phyloP scores from a whole-genome alignment of 2,113 vertebrate species.

The Shinisaurus crocodilurus region DNA sequence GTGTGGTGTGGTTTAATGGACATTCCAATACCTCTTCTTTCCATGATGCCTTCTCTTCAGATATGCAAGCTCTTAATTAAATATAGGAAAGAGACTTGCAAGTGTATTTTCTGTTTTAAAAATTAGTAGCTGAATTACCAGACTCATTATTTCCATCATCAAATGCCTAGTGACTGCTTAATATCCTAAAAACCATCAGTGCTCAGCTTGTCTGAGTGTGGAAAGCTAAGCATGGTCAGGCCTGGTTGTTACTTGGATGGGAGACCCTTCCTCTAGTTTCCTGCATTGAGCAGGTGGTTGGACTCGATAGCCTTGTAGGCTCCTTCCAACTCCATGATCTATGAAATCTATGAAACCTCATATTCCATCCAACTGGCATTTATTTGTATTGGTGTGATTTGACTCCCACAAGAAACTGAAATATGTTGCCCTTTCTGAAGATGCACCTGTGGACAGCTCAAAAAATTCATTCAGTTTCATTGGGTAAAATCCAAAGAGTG shows the following conservation, averaged over 20 bases:
- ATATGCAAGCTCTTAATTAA: constrained; percentile 66
- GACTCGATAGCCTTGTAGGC: too few relatives aligned
- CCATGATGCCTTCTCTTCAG: constrained; percentile 66
- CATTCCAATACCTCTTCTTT: constrained; percentile 68
- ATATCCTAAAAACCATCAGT: constrained; percentile 45
- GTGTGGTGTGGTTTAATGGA: constrained; percentile 42
- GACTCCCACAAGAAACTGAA: constrained; percentile 43
- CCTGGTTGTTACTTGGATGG: too few relatives aligned
- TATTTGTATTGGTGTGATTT: constrained; percentile 60
- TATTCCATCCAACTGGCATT: background rate
- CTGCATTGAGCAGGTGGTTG: too few relatives aligned
- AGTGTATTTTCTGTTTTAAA: constrained; percentile 58
- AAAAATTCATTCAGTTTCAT: rapidly evolving
- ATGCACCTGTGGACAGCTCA: background rate
- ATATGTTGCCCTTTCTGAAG: constrained; percentile 57
- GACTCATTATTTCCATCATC: constrained; percentile 45
- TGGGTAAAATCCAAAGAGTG: background rate
- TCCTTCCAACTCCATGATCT: too few relatives aligned
- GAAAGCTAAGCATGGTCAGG: too few relatives aligned
- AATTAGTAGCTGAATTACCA: constrained; percentile 32
- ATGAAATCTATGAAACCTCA: too few relatives aligned
- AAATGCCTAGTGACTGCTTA: constrained; percentile 50
- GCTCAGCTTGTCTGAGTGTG: too few relatives aligned
- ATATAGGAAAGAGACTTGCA: constrained; percentile 71
- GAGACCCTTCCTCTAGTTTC: too few relatives aligned